Conservation (phyloP, 2,113 vertebrate genomes). For the Vanacampus margaritifer region DNA sequence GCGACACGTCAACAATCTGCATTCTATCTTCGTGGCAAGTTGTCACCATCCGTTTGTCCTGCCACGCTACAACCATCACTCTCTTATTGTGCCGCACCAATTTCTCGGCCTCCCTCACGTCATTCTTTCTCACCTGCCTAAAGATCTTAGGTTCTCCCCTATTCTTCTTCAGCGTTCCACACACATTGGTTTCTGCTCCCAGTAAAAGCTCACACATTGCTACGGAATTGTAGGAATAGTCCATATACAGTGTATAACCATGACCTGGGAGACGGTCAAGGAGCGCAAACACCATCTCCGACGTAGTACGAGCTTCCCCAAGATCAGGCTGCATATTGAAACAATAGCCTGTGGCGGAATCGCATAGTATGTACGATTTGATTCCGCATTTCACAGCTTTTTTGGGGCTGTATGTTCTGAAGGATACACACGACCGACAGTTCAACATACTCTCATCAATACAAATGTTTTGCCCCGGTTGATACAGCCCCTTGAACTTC, state of each 20-base stretch:
- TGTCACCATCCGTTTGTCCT: background rate
- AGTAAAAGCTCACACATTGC: conserved; percentile 3
- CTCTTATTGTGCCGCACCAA: background rate
- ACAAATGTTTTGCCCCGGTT: background rate
- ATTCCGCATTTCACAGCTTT: background rate
- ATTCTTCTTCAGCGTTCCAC: background rate
- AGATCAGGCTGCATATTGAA: background rate
- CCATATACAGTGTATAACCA: background rate
- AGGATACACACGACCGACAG: background rate
- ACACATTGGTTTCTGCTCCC: background rate
- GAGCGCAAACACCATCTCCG: background rate
- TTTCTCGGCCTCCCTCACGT: background rate
- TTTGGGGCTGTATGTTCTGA: background rate
- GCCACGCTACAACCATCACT: background rate
- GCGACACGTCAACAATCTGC: background rate
- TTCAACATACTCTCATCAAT: background rate
- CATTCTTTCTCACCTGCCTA: background rate
- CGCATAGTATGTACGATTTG: background rate
- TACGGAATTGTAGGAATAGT: background rate
- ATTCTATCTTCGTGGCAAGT: background rate
- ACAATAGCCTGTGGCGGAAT: background rate
- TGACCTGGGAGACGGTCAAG: background rate
- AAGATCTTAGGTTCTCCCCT: background rate
- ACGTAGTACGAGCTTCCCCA: background rate
- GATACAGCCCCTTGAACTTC: conserved; percentile 1